Conservation (phyloP, 37 sponge, comb jelly and placozoan species). For the Crambe crambe region DNA sequence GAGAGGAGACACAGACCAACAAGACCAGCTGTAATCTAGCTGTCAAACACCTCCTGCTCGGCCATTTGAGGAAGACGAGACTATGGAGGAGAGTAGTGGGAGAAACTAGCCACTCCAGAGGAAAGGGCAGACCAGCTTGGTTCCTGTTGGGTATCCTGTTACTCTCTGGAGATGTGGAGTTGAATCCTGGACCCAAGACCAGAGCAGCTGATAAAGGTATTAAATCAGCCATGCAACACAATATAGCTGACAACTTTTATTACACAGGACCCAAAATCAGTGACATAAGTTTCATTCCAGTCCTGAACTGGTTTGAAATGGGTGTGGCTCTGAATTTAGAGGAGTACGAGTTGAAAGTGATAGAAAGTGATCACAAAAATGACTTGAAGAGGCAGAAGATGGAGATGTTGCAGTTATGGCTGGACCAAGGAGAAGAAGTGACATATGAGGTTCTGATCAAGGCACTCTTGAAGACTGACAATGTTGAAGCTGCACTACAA, state of each 20-base stretch:
- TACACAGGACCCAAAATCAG: neutral
- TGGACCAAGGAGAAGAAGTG: neutral
- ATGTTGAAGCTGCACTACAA: neutral
- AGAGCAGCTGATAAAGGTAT: neutral
- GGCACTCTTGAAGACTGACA: neutral
- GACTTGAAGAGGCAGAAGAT: neutral
- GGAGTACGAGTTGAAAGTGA: neutral
- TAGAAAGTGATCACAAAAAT: neutral
- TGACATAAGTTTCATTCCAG: neutral
- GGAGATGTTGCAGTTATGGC: neutral
- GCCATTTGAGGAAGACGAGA: neutral
- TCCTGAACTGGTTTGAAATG: neutral
- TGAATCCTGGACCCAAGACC: neutral
- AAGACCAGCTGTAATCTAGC: neutral
- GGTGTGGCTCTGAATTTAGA: neutral
- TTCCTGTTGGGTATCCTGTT: neutral
- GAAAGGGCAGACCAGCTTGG: neutral
- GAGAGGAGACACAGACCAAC: neutral
- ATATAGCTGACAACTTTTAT: no score
- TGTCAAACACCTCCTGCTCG: neutral
- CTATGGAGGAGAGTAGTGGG: no score
- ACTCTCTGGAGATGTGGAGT: neutral
- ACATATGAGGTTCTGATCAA: neutral
- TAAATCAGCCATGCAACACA: no score
- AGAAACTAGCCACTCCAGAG: neutral